A percentile compares a stretch with the other conserved stretches of the same genome.
These are phyloP conservation scores for Chymomyza amoena DNA, from an alignment of 2,888 invertebrate species.

Conservation along the genomic window DNA sequence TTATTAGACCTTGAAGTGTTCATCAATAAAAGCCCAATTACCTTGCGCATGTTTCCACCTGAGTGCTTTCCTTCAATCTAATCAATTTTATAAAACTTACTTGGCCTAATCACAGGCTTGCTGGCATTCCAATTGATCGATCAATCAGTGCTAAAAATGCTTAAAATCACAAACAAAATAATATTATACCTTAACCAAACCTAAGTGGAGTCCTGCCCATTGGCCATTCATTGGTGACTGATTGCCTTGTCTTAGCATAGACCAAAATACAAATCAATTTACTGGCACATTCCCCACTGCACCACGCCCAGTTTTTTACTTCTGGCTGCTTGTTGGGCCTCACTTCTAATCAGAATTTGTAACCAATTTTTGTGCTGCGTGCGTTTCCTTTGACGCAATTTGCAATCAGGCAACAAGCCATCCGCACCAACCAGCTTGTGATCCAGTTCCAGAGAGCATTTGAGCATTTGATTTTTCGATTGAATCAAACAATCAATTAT, in stretches of 20 bases:
- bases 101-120: neutral
- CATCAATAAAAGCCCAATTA: neutral
- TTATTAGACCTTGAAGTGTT: neutral
- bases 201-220: slow-evolving; percentile 10
- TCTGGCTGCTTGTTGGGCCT: slow-evolving; percentile 49
- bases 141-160: neutral
- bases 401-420: slow-evolving; percentile 53
- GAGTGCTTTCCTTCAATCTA: neutral
- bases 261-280: slow-evolving; percentile 69
- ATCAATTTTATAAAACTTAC: neutral
- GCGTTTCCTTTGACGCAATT: slow-evolving; percentile 60
- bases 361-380: slow-evolving; percentile 64
- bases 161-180: neutral
- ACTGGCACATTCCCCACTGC: slow-evolving; percentile 32
- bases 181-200: neutral
- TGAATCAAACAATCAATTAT: slow-evolving; percentile 73
- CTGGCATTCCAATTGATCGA: neutral
- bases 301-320: slow-evolving; percentile 29
- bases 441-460: slow-evolving; percentile 25
- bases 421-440: slow-evolving; percentile 21
- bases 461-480: slow-evolving; percentile 65
- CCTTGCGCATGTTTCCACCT: neutral
- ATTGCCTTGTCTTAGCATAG: slow-evolving; percentile 70
- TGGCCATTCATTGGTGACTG: slow-evolving; percentile 58
- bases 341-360: slow-evolving; percentile 71